Evolutionary conservation across 2,888 invertebrate species (phyloP), one percentile per base, ranked within the genome.

Genomic region (Rhagium mordax): DNA sequence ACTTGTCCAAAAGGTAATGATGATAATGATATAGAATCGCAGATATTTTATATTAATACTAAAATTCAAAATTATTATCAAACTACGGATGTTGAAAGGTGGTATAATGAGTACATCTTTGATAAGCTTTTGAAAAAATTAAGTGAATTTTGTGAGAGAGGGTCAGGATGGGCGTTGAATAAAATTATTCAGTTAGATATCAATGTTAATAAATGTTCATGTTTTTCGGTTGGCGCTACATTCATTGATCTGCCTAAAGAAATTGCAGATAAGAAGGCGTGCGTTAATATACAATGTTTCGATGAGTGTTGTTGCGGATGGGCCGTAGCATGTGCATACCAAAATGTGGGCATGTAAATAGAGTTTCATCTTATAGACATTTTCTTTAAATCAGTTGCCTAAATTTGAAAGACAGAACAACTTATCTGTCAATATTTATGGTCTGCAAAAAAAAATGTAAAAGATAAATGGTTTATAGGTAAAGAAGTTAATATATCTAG

Each of bases 1-100:
- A 49, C 18, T 1, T 68, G 71, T 41, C 55, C 69, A 8, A 53
- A 64, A 10, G 29, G 71, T n/a, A 51, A 15, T 16, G 49, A 49
- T 49, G 49, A n/a, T n/a, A n/a, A 49, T 49, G 49, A 18, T 1
- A 0, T 0, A 49, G 0, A 5, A 18, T 16, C 49, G 1, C 49
- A 49, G 8, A 1, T 16, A 49, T 49, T 49, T 16, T 49, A 49
- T 49, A 3, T 49, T 8, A 49, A 3, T 18, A 49, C 49, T 7
- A 15, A 15, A 49, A 16, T 49, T 16, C 49, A 49, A 18, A 49
- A 49, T 18, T 16, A 49, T 49, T 49, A 49, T 16, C 5, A 49
- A 5, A 49, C 49, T 1, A 49, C 49, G 0, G 15, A 49, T 49
- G 49, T 7, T 16, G 18, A 18, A 0, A 7, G n/a, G 2, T 49